These are phyloP conservation scores for Orchesellides sinensis DNA, from an alignment of 2,888 invertebrate species.

Conservation along the genomic window DNA sequence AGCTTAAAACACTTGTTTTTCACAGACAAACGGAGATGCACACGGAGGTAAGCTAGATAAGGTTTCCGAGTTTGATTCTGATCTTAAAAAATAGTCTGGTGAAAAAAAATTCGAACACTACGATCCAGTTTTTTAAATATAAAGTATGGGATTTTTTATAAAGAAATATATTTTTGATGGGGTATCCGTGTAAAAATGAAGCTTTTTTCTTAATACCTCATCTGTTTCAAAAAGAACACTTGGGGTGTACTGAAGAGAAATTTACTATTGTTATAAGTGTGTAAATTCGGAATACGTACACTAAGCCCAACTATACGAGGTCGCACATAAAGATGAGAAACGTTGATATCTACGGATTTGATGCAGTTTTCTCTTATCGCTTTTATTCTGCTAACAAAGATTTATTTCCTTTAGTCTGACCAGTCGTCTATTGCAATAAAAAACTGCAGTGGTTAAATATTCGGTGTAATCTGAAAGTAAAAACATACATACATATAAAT, in stretches of 20 bases:
- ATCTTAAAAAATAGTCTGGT: no score
- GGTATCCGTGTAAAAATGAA: background rate
- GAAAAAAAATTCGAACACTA: no score
- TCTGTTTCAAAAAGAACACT: no score
- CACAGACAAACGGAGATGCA: no score
- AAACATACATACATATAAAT: constrained; percentile 22
- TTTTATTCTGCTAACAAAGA: constrained; percentile 16
- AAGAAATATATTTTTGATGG: background rate
- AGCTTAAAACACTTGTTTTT: no score
- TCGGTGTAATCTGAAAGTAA: constrained; percentile 15
- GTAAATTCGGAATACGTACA: no score
- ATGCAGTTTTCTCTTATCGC: constrained; percentile 25
- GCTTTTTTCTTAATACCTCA: background rate
- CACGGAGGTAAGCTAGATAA: no score
- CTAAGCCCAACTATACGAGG: no score
- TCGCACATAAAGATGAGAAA: constrained; percentile 8
- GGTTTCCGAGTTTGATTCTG: no score
- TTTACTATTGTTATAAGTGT: no score
- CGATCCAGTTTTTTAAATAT: background rate
- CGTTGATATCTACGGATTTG: constrained; percentile 25
- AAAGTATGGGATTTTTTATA: background rate
- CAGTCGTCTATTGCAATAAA: constrained; percentile 1
- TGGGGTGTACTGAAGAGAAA: no score
- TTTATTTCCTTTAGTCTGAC: constrained; percentile 38
- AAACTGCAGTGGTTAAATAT: background rate